Evolutionary conservation across 2,797 vertebrate species (phyloP).

Genomic region (Brachymystax lenok): DNA sequence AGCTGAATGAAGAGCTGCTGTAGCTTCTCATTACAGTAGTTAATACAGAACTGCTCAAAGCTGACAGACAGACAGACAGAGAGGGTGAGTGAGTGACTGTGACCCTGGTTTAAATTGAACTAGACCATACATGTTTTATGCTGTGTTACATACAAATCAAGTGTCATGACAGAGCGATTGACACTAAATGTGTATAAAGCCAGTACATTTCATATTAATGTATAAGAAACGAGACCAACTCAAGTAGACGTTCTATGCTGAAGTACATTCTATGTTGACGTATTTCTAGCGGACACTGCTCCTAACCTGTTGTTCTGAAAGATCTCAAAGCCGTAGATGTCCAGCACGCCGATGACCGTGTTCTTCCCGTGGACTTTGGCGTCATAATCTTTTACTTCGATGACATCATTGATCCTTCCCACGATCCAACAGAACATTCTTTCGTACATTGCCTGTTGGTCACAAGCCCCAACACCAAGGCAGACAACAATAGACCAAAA

Average conservation of each 20-base stretch:
- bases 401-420: slow-evolving; percentile 90
- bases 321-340: slow-evolving; percentile 99
- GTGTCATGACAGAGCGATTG: background rate
- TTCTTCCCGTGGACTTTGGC: slow-evolving; percentile 91
- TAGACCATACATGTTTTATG: background rate
- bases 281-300: background rate
- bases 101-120: background rate
- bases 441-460: slow-evolving; percentile 92
- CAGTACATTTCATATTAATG: no score
- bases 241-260: no score
- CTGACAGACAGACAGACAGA: slow-evolving; percentile 59
- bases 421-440: slow-evolving; percentile 99
- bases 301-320: slow-evolving; percentile 97
- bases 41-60: slow-evolving; percentile 99
- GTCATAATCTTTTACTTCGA: slow-evolving; percentile 92
- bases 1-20: slow-evolving; percentile 98
- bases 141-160: background rate
- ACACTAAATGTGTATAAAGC: background rate
- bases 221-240: no score
- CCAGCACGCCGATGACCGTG: slow-evolving; percentile 96
- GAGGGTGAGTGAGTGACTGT: background rate
- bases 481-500: background rate
- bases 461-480: slow-evolving; percentile 3
- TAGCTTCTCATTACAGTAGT: slow-evolving; percentile 98
- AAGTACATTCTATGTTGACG: background rate